phyloP scores from a whole-genome alignment of 2,797 vertebrate genomes.

The Notolabrus celidotus region DNA sequence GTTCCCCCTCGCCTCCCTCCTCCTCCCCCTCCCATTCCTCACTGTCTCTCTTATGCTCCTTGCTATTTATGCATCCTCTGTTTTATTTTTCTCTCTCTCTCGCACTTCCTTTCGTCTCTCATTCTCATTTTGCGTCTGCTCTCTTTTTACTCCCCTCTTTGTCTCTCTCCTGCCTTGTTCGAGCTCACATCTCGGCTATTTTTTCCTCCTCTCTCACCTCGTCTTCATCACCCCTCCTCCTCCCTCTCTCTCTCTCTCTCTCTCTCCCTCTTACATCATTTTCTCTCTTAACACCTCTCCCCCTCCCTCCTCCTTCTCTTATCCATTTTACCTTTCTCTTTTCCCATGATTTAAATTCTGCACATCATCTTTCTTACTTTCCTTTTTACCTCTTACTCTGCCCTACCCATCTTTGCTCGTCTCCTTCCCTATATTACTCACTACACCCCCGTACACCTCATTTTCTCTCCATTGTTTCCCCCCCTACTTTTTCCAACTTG shows the following conservation, averaged over 20 bases:
- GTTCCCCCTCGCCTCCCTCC: background rate
- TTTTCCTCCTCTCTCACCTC: conserved; percentile 46
- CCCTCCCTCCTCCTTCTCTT: conserved; percentile 14
- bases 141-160: conserved; percentile 17
- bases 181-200: conserved; percentile 54
- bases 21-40: conserved; percentile 16
- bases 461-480: conserved; percentile 14
- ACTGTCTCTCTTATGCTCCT: conserved; percentile 45
- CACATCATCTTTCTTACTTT: conserved; percentile 47
- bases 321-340: conserved; percentile 47
- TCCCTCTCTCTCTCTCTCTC: conserved; percentile 2
- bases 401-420: conserved; percentile 14
- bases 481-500: background rate
- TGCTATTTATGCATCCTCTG: conserved; percentile 62
- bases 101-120: conserved; percentile 51
- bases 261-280: conserved; percentile 62
- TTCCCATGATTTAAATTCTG: conserved; percentile 55
- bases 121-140: conserved; percentile 5
- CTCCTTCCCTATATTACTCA: conserved; percentile 14
- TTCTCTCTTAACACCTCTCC: conserved; percentile 45
- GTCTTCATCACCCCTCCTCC: conserved; percentile 47
- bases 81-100: conserved; percentile 55
- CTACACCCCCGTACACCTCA: background rate
- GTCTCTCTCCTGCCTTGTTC: conserved; percentile 47
- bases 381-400: conserved; percentile 25